These are phyloP conservation scores for Scytalopus superciliaris DNA, from an alignment of 2,113 vertebrate genomes.

Conservation along the genomic window DNA sequence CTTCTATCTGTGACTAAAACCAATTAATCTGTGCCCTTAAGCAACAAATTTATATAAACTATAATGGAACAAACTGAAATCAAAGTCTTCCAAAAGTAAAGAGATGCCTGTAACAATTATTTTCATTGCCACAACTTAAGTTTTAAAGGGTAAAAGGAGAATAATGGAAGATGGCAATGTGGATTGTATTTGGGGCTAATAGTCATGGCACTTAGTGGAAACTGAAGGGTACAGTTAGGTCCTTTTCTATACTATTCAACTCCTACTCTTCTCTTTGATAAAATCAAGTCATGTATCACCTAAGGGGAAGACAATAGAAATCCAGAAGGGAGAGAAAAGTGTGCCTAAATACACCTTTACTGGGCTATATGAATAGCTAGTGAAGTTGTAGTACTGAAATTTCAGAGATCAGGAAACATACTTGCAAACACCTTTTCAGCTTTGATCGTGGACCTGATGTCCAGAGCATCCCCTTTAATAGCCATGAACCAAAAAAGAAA, in stretches of 20 bases:
- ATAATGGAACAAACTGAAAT: neutral
- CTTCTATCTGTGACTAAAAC: neutral
- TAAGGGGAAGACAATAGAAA: neutral
- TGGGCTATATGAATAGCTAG: neutral
- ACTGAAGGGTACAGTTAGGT: neutral
- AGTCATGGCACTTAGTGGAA: neutral
- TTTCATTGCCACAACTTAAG: neutral
- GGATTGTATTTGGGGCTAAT: neutral
- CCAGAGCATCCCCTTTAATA: neutral
- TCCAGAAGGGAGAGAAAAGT: neutral
- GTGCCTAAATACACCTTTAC: neutral
- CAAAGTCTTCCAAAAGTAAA: neutral
- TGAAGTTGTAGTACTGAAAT: neutral
- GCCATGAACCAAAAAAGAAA: neutral
- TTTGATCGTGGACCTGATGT: neutral
- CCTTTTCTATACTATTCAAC: neutral
- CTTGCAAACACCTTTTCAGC: neutral
- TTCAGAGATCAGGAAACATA: neutral
- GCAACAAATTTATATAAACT: neutral
- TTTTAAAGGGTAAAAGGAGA: neutral
- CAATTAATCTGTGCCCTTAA: neutral
- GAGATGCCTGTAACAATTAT: neutral
- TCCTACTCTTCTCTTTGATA: neutral
- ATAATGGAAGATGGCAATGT: neutral
- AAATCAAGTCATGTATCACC: neutral